Conservation (phyloP, 2,113 vertebrate genomes). For the Ramphastos sulfuratus region DNA sequence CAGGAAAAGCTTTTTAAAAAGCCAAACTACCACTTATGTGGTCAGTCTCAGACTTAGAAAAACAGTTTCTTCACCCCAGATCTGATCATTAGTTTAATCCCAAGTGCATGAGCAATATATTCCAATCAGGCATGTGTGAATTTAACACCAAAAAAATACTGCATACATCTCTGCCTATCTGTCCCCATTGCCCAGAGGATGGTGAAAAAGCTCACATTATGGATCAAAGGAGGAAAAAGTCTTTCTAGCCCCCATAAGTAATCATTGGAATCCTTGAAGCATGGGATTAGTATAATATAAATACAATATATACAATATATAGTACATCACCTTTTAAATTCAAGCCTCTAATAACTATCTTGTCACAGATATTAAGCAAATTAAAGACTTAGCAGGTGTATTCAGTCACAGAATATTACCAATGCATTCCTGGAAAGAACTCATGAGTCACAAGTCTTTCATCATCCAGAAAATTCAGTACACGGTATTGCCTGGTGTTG, state of each 20-base stretch:
- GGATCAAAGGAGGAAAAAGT: slow-evolving; percentile 41
- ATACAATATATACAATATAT: slow-evolving; percentile 45
- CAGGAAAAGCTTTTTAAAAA: background rate
- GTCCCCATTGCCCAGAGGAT: background rate
- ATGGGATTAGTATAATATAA: slow-evolving; percentile 39
- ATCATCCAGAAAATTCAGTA: background rate
- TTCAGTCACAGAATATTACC: slow-evolving; percentile 35
- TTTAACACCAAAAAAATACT: background rate
- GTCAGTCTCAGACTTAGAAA: background rate
- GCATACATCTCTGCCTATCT: background rate
- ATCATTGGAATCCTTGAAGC: slow-evolving; percentile 11
- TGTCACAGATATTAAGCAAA: slow-evolving; percentile 51
- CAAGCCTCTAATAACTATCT: slow-evolving; percentile 22
- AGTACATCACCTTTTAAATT: slow-evolving; percentile 40
- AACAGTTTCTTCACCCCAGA: background rate
- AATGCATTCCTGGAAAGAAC: slow-evolving; percentile 17
- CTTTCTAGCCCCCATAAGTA: slow-evolving; percentile 4
- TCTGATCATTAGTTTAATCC: background rate
- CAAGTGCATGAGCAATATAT: background rate
- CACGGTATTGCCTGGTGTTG: background rate
- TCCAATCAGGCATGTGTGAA: background rate
- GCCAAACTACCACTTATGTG: background rate
- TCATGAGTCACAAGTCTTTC: background rate
- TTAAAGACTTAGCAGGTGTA: slow-evolving; percentile 32
- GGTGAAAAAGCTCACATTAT: background rate